Evolutionary conservation across 2,113 vertebrate species (phyloP).

Genomic region (Hemibagrus wyckioides): DNA sequence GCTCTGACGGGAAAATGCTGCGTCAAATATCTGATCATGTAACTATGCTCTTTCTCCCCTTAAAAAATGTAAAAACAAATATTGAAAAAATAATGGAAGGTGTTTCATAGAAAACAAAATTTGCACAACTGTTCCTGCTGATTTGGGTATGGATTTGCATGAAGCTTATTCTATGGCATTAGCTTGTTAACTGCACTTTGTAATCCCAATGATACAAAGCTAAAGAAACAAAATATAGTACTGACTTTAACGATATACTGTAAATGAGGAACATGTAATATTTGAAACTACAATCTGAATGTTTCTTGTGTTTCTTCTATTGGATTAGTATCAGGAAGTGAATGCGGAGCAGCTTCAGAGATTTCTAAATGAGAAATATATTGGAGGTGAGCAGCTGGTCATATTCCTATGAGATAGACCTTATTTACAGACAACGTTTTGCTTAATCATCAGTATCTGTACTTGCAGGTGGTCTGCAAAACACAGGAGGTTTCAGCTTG

Average conservation of each 20-base stretch:
- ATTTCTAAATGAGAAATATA: slow-evolving; percentile 65
- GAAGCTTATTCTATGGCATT: neutral
- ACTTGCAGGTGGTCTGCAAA: slow-evolving; percentile 54
- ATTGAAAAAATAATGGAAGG: too few species aligned
- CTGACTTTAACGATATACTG: neutral
- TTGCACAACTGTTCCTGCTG: neutral
- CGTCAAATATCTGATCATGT: slow-evolving; percentile 16
- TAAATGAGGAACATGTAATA: neutral
- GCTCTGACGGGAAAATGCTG: neutral
- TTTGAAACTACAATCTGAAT: neutral
- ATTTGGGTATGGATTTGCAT: neutral
- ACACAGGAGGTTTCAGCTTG: slow-evolving; percentile 65
- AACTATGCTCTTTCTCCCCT: neutral
- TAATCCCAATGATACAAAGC: neutral
- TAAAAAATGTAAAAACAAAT: neutral
- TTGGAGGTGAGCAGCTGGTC: slow-evolving; percentile 55
- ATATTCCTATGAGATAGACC: neutral
- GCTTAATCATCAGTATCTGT: neutral
- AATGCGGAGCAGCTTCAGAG: slow-evolving; percentile 67
- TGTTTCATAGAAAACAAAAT: neutral
- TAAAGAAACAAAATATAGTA: neutral
- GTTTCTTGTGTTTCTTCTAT: neutral
- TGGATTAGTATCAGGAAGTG: slow-evolving; percentile 66
- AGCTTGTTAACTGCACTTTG: neutral
- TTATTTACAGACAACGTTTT: neutral